phyloP scores from a whole-genome alignment of 1,140 invertebrate species.

The Calephelis virginiensis region DNA sequence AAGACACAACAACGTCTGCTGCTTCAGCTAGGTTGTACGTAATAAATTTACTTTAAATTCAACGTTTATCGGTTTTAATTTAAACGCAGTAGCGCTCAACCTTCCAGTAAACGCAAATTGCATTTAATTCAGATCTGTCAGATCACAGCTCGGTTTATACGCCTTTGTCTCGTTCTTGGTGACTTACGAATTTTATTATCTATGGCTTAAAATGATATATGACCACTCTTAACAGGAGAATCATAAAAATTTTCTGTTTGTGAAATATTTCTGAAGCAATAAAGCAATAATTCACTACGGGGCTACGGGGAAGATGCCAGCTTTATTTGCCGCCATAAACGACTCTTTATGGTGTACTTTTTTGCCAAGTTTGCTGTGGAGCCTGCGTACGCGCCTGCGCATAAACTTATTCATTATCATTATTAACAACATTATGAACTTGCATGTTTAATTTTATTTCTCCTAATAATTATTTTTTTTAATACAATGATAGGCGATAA shows the following conservation, averaged over 20 bases:
- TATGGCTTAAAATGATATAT: slow-evolving; percentile 78
- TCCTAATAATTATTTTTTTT: not conserved
- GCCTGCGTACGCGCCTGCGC: slow-evolving; percentile 49
- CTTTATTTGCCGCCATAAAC: slow-evolving; percentile 77
- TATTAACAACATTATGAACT: slow-evolving; percentile 17
- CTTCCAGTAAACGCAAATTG: slow-evolving; percentile 6
- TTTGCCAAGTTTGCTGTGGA: slow-evolving; percentile 51
- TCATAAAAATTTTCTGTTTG: slow-evolving; percentile 79
- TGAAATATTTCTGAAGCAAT: slow-evolving; percentile 78
- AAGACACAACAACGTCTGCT: no score
- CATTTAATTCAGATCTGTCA: slow-evolving; percentile 38
- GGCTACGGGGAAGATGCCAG: slow-evolving; percentile 73
- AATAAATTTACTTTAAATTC: no score
- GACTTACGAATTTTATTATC: slow-evolving; percentile 78
- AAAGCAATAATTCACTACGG: slow-evolving; percentile 78
- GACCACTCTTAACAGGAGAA: slow-evolving; percentile 73
- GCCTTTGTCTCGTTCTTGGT: slow-evolving; percentile 63
- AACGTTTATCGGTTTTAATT: no score
- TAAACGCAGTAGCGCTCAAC: not conserved
- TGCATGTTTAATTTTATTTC: slow-evolving; percentile 9
- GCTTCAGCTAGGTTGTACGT: no score
- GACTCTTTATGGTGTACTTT: slow-evolving; percentile 71
- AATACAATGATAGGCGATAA: not conserved
- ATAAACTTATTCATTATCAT: slow-evolving; percentile 60
- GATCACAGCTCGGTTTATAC: slow-evolving; percentile 37